phyloP scores from a whole-genome alignment of 2,797 vertebrate genomes.

The Hemitrygon akajei region DNA sequence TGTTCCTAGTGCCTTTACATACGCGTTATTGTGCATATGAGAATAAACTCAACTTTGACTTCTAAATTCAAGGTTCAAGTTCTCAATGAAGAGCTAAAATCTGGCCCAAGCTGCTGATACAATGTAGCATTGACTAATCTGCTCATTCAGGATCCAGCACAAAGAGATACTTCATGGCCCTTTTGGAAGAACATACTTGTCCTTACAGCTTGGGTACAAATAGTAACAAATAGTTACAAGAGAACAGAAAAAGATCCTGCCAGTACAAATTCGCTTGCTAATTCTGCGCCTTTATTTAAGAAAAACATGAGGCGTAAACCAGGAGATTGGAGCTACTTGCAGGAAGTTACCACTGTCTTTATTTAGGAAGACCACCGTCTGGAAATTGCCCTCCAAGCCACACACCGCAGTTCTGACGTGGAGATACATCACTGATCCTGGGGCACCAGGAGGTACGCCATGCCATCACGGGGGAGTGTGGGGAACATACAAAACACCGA shows the following conservation, averaged over 20 bases:
- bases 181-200: slow-evolving; percentile 15
- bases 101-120: background rate
- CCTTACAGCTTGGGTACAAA: background rate
- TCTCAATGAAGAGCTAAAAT: background rate
- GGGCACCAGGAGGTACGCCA: too few species aligned
- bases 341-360: background rate
- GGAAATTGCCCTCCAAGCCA: too few species aligned
- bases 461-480: too few species aligned
- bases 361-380: background rate
- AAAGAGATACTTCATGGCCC: background rate
- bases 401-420: background rate
- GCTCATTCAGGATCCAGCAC: background rate
- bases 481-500: too few species aligned
- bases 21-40: too few species aligned
- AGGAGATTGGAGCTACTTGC: background rate
- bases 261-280: background rate
- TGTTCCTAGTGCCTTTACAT: too few species aligned
- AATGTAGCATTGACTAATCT: slow-evolving; percentile 16
- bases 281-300: background rate
- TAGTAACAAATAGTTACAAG: background rate
- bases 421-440: background rate
- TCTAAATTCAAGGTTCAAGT: background rate
- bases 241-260: background rate
- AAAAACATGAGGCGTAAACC: background rate
- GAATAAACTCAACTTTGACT: too few species aligned